Percentiles rank a stretch among this genome's conserved stretches.
Conservation (phyloP, 2,797 vertebrate genomes). For the Sebastes minor region DNA sequence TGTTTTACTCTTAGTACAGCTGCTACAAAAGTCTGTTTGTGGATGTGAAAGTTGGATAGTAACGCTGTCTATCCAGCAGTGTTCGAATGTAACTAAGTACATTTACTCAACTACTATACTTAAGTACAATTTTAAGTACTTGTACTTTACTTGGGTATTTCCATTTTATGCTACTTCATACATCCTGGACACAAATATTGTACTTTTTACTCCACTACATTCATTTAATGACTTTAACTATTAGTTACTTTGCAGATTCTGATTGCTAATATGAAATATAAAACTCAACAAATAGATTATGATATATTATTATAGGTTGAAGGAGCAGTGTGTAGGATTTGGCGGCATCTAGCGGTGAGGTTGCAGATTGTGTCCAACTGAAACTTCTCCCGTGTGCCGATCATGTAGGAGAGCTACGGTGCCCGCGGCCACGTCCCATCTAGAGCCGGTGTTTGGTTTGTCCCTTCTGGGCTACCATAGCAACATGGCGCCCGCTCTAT, state of each 20-base stretch:
- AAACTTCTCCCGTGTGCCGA: not conserved
- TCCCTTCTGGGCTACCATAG: not conserved
- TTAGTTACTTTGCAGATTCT: not conserved
- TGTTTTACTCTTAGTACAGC: not conserved
- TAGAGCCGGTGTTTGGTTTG: not conserved
- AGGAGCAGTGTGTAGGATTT: too few relatives aligned
- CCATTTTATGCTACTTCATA: not conserved
- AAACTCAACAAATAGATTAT: not conserved
- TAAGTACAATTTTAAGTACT: not conserved
- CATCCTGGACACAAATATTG: not conserved
- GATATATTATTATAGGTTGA: not conserved
- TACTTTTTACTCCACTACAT: not conserved
- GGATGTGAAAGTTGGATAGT: not conserved
- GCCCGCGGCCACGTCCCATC: not conserved
- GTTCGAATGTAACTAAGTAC: not conserved
- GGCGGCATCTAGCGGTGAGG: too few relatives aligned
- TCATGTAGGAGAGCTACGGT: not conserved
- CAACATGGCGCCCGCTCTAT: not conserved
- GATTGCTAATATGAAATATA: not conserved
- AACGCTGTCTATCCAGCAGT: not conserved
- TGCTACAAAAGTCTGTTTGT: not conserved
- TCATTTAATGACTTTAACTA: not conserved
- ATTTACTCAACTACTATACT: not conserved
- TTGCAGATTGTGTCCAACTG: not conserved
- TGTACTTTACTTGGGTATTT: not conserved